Percentiles rank a stretch among this genome's conserved stretches.
Evolutionary conservation across 2,113 vertebrate species (phyloP).

Genomic region (Toxostoma redivivum): DNA sequence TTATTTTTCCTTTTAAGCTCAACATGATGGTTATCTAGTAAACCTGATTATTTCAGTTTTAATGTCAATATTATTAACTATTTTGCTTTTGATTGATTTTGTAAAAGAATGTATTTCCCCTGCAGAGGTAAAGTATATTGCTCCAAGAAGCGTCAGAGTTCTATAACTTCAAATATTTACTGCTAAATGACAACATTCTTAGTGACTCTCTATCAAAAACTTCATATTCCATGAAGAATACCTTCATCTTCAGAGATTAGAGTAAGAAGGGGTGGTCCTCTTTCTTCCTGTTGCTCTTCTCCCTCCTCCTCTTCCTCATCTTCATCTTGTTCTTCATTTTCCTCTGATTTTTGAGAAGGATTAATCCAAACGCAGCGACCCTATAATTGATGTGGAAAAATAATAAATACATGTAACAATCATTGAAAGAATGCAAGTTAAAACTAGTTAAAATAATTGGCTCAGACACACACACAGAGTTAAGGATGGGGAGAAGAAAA

Average conservation of each 20-base stretch:
- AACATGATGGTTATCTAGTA: neutral
- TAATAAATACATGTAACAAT: neutral
- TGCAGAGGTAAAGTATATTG: neutral
- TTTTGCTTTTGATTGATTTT: neutral
- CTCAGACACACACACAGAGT: neutral
- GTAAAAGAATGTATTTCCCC: neutral
- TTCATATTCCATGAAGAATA: constrained; percentile 37
- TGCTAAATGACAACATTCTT: neutral
- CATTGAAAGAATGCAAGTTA: neutral
- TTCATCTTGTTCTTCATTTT: constrained; percentile 58
- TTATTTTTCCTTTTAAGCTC: neutral
- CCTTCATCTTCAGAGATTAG: constrained; percentile 91
- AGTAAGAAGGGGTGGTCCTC: constrained; percentile 88
- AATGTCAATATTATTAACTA: neutral
- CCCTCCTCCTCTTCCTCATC: constrained; percentile 75
- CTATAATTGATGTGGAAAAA: constrained; percentile 57
- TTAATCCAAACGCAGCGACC: constrained; percentile 92
- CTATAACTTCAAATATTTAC: neutral
- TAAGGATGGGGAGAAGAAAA: neutral
- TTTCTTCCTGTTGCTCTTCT: constrained; percentile 82
- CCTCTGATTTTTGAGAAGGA: constrained; percentile 74
- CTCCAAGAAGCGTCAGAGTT: neutral
- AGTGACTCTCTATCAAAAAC: neutral
- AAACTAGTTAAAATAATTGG: neutral
- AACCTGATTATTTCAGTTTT: neutral